These are phyloP conservation scores for Hydrolagus affinis DNA, from an alignment of 2,113 vertebrate species.

Conservation along the genomic window DNA sequence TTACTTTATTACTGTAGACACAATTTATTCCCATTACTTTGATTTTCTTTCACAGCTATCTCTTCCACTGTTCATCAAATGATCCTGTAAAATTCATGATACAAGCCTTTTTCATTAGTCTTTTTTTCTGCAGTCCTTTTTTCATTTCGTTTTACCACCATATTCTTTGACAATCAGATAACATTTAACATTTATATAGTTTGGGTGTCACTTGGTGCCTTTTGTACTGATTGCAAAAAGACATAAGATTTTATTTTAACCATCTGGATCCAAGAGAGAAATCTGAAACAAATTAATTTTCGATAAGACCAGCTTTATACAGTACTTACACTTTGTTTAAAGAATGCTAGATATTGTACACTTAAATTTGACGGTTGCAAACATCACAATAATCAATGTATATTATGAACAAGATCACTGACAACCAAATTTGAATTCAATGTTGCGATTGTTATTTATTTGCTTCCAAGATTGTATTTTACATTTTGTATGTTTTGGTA, in stretches of 20 bases:
- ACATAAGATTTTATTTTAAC: background rate
- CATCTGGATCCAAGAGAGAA: background rate
- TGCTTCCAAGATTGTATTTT: background rate
- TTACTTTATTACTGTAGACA: slow-evolving; percentile 25
- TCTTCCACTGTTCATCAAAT: slow-evolving; percentile 28
- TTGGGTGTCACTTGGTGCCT: background rate
- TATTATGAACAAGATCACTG: background rate
- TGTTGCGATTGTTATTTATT: background rate
- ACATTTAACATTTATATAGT: slow-evolving; percentile 23
- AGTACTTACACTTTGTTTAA: background rate
- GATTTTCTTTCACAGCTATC: slow-evolving; percentile 24
- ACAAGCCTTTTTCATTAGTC: slow-evolving; percentile 21
- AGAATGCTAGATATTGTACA: background rate
- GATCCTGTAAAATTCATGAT: slow-evolving; percentile 31
- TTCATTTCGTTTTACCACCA: background rate
- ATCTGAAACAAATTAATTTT: background rate
- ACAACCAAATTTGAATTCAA: background rate
- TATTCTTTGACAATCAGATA: slow-evolving; percentile 17
- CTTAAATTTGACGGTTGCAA: slow-evolving; percentile 9
- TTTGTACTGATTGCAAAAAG: background rate
- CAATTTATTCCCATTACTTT: slow-evolving; percentile 30
- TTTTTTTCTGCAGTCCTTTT: background rate
- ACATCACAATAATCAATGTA: background rate
- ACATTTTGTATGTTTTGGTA: background rate
- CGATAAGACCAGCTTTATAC: background rate